phyloP scores from a whole-genome alignment of 2,888 invertebrate species.

The Digitonthophagus gazella region DNA sequence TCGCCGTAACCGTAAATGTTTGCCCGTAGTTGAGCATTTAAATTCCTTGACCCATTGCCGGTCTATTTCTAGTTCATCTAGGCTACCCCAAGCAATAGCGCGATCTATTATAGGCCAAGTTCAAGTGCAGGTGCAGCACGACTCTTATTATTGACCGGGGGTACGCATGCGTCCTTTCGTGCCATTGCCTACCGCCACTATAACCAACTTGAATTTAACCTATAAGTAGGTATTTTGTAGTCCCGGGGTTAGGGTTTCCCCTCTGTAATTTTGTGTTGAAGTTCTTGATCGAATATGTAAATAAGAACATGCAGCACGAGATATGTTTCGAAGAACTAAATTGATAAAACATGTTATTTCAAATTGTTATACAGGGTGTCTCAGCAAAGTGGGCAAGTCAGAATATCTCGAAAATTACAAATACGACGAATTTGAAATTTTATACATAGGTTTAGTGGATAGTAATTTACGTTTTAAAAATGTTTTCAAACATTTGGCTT shows the following conservation, averaged over 20 bases:
- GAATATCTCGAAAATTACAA: too few species aligned
- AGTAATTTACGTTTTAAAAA: too few species aligned
- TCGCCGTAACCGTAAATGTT: too few species aligned
- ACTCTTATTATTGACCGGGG: conserved; percentile 39
- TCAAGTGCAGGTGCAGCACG: conserved; percentile 52
- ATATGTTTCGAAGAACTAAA: too few species aligned
- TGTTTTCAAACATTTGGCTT: too few species aligned
- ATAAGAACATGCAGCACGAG: too few species aligned
- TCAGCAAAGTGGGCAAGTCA: too few species aligned
- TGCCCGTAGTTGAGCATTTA: background rate
- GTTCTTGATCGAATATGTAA: too few species aligned
- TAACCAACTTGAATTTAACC: conserved; percentile 23
- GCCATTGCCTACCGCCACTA: conserved; percentile 30
- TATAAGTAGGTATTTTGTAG: conserved; percentile 15
- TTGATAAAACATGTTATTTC: background rate
- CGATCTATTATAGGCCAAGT: conserved; percentile 51
- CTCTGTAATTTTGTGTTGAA: background rate
- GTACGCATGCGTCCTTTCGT: conserved; percentile 39
- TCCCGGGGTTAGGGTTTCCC: background rate
- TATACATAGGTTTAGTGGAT: too few species aligned
- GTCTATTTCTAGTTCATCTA: conserved; percentile 43
- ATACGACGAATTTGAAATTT: too few species aligned
- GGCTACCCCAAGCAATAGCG: conserved; percentile 42
- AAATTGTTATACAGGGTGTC: too few species aligned
- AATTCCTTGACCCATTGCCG: conserved; percentile 36